Percentiles rank a stretch among this genome's conserved stretches.
Evolutionary conservation across 1,140 invertebrate species (phyloP).

Genomic region (Venustaconcha ellipsiformis): DNA sequence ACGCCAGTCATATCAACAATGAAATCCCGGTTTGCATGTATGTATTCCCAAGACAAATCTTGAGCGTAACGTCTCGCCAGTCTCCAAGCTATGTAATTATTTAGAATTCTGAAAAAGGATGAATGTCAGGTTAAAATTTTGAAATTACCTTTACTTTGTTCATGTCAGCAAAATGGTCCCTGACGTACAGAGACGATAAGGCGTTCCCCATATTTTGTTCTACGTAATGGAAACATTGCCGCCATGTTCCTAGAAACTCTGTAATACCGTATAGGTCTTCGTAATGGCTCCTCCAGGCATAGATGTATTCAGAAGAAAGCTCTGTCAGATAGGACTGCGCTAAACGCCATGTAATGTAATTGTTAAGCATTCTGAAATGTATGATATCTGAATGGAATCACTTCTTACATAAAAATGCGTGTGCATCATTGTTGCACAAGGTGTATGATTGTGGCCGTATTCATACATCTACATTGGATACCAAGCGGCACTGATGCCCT

Average conservation of each 20-base stretch:
- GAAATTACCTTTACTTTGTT: constrained; percentile 43
- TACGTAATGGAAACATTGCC: constrained; percentile 73
- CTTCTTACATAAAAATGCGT: no score
- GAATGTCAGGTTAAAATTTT: background rate
- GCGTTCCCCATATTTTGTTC: constrained; percentile 73
- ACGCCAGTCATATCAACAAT: constrained; percentile 71
- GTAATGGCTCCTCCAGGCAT: constrained; percentile 72
- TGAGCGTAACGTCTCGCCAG: constrained; percentile 73
- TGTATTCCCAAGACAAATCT: constrained; percentile 73
- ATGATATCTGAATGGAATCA: no score
- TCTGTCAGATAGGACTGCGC: constrained; percentile 73
- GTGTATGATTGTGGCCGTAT: no score
- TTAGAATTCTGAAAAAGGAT: constrained; percentile 69
- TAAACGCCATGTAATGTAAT: constrained; percentile 76
- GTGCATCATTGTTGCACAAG: no score
- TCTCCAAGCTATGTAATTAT: constrained; percentile 77
- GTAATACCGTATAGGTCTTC: constrained; percentile 70
- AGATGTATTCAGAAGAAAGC: constrained; percentile 72
- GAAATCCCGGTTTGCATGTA: constrained; percentile 72
- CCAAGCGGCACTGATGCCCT: background rate
- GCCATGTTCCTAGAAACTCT: constrained; percentile 72
- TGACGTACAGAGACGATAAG: constrained; percentile 71
- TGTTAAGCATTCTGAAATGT: constrained; percentile 72
- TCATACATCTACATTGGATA: background rate
- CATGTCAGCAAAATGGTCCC: constrained; percentile 56